These are phyloP conservation scores for Antitype chi DNA, from an alignment of 2,888 invertebrate genomes.

Conservation along the genomic window DNA sequence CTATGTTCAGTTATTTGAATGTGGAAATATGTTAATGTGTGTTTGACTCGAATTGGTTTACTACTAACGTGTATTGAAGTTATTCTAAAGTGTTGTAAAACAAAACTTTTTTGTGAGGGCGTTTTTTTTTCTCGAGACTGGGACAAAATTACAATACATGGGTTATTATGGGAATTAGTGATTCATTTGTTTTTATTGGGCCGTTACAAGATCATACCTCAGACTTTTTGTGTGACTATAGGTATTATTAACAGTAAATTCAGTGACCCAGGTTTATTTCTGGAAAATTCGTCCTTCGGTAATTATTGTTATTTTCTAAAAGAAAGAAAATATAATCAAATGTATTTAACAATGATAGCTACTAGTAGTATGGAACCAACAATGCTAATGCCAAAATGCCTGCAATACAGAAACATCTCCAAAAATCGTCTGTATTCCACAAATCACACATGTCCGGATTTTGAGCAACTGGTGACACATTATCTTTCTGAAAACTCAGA, in stretches of 20 bases:
- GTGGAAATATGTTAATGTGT: constrained; percentile 7
- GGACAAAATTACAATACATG: constrained; percentile 13
- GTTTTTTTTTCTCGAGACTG: constrained; percentile 8
- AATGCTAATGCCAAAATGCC: not conserved
- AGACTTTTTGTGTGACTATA: not conserved
- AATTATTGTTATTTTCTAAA: not conserved
- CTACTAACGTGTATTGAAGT: constrained; percentile 3
- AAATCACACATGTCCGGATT: not conserved
- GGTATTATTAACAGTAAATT: not conserved
- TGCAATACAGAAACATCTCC: not conserved
- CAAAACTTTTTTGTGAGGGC: not conserved
- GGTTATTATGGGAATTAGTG: constrained; percentile 2
- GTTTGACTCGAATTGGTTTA: constrained; percentile 43
- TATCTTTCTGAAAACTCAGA: not conserved
- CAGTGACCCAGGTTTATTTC: not conserved
- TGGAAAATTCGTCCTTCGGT: not conserved
- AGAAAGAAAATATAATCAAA: not conserved
- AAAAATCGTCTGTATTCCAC: not conserved
- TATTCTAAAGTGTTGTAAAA: constrained; percentile 1
- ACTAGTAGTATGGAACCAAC: not conserved
- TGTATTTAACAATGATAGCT: not conserved
- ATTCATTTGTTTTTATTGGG: constrained; percentile 1
- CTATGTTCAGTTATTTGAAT: constrained; percentile 26
- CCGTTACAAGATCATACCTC: not conserved
- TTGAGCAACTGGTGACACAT: not conserved